phyloP scores from a whole-genome alignment of 2,797 vertebrate species.

The Perodicticus potto region DNA sequence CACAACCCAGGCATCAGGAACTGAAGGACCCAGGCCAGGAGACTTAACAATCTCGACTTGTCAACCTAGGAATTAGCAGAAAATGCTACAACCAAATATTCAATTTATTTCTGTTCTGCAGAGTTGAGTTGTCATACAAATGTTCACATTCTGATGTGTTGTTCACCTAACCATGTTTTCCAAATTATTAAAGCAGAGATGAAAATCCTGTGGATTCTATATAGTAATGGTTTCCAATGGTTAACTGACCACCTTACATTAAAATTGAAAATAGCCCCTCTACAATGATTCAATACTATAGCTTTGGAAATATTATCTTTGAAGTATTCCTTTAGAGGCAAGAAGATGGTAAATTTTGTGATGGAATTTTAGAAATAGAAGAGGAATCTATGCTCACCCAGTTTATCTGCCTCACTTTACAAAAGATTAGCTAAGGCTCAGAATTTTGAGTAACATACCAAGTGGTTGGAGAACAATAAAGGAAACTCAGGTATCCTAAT shows the following conservation, averaged over 20 bases:
- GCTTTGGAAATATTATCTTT: conserved; percentile 21
- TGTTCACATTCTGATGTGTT: not conserved
- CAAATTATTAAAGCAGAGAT: not conserved
- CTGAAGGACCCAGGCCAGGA: not conserved
- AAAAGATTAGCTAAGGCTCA: not conserved
- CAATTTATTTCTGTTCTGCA: not conserved
- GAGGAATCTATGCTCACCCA: not conserved
- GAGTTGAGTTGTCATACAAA: no score
- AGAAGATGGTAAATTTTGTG: not conserved
- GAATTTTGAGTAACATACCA: not conserved
- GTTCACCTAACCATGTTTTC: not conserved
- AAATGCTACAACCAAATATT: not conserved
- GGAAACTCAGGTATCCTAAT: not conserved
- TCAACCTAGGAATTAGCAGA: not conserved
- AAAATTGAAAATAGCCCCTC: not conserved
- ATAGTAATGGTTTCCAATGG: not conserved
- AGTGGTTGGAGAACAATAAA: not conserved
- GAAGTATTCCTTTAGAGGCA: not conserved
- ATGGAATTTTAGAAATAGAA: not conserved
- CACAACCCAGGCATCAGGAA: not conserved
- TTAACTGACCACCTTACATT: not conserved
- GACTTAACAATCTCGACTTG: not conserved
- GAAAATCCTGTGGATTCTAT: not conserved
- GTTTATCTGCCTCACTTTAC: not conserved
- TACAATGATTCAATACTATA: not conserved